Percentiles rank a stretch among this genome's conserved stretches.
phyloP scores from a whole-genome alignment of 2,888 invertebrate genomes.

The Eurois occulta region DNA sequence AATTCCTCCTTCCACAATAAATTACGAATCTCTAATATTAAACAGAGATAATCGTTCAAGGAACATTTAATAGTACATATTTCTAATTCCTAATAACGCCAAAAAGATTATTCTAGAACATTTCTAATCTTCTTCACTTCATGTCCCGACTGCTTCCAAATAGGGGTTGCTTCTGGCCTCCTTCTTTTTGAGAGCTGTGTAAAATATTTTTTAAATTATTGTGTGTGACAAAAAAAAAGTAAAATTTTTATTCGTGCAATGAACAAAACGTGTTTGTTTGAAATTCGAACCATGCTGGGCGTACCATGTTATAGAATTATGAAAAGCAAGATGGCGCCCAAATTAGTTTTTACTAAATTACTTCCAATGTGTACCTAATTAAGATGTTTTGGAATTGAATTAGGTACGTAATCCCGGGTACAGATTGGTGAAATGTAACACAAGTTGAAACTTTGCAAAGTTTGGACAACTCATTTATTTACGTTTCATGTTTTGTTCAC shows the following conservation, averaged over 20 bases:
- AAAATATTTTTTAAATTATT: conserved; percentile 64
- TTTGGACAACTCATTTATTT: background rate
- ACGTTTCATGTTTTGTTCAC: background rate
- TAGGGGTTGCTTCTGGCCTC: conserved; percentile 72
- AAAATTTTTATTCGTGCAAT: conserved; percentile 36
- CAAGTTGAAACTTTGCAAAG: background rate
- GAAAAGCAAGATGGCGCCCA: conserved; percentile 7
- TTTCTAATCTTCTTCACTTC: conserved; percentile 74
- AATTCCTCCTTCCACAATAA: conserved; percentile 15
- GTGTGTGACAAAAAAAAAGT: conserved; percentile 19
- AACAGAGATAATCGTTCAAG: conserved; percentile 37
- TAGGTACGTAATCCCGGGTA: background rate
- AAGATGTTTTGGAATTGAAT: background rate
- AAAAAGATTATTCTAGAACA: conserved; percentile 58
- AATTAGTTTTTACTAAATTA: conserved; percentile 20
- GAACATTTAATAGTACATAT: conserved; percentile 54
- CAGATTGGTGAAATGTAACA: background rate
- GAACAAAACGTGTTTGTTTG: conserved; percentile 20
- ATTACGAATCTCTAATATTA: conserved; percentile 35
- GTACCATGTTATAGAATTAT: background rate
- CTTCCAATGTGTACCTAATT: background rate
- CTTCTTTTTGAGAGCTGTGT: conserved; percentile 80
- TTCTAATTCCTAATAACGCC: conserved; percentile 69
- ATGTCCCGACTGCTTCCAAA: conserved; percentile 73
- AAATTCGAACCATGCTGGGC: conserved; percentile 39